These are phyloP conservation scores for Cichladusa arquata DNA, from an alignment of 2,113 vertebrate genomes.

Conservation along the genomic window DNA sequence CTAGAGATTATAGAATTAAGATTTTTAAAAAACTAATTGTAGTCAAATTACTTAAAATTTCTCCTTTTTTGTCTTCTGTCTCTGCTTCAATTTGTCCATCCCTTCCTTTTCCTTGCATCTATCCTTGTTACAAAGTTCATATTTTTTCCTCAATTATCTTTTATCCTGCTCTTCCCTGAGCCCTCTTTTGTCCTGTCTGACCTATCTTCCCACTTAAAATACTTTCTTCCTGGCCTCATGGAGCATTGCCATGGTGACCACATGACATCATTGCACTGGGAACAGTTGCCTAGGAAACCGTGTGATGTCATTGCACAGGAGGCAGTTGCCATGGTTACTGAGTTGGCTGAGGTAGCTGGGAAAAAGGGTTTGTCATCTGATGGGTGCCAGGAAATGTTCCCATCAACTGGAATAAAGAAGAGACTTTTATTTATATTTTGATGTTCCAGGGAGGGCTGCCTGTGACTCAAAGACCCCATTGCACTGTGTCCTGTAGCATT, in stretches of 20 bases:
- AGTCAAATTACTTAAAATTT: background rate
- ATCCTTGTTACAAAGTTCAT: background rate
- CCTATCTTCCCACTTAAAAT: constrained; percentile 5
- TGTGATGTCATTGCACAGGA: constrained; percentile 66
- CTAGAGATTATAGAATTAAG: background rate
- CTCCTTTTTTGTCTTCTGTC: background rate
- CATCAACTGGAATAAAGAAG: background rate
- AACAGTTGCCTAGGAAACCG: constrained; percentile 51
- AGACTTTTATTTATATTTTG: background rate
- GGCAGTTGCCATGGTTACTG: constrained; percentile 44
- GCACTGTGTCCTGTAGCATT: background rate
- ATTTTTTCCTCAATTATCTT: background rate
- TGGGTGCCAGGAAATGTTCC: constrained; percentile 24
- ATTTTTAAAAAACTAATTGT: background rate
- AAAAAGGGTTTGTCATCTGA: constrained; percentile 9
- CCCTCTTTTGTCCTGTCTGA: background rate
- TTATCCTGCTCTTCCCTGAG: background rate
- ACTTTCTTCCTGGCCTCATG: constrained; percentile 34
- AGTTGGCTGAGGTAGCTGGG: constrained; percentile 24
- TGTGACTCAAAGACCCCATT: background rate
- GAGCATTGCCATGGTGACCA: constrained; percentile 54
- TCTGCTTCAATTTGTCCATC: background rate
- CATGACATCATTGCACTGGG: constrained; percentile 52
- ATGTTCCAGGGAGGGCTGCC: background rate
- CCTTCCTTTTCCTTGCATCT: background rate